Conservation (phyloP, 2,113 vertebrate species). For the Lampris incognitus region DNA sequence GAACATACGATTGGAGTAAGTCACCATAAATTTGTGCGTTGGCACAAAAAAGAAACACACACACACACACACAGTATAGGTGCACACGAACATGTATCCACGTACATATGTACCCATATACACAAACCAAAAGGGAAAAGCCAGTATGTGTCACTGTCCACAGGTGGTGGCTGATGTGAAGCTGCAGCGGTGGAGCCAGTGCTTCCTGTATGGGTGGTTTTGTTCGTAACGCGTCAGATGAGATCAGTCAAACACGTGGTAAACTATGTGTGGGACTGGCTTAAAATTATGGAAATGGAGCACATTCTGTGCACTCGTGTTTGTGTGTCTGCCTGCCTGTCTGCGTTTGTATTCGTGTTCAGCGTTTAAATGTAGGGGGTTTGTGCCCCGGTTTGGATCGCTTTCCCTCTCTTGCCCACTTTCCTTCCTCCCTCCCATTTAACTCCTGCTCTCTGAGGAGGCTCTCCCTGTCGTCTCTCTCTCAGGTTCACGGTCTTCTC, state of each 20-base stretch:
- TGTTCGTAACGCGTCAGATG: no score
- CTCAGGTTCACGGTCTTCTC: neutral
- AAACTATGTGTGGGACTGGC: neutral
- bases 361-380: neutral
- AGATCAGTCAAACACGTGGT: neutral
- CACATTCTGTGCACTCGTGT: neutral
- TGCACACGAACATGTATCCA: no score
- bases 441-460: no score
- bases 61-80: neutral
- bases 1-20: no score
- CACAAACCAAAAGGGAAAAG: no score
- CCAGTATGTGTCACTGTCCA: no score
- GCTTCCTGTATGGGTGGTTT: conserved; percentile 1
- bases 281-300: neutral
- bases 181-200: neutral
- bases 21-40: no score
- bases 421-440: neutral
- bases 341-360: no score
- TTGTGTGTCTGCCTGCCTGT: neutral
- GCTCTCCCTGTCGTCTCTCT: neutral
- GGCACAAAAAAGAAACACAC: conserved; percentile 17
- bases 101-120: no score
- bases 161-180: no score
- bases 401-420: no score
- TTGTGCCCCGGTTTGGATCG: neutral